Percentiles rank a stretch among this genome's conserved stretches.
Evolutionary conservation across 2,113 vertebrate species (phyloP).

Genomic region (Lophius piscatorius): DNA sequence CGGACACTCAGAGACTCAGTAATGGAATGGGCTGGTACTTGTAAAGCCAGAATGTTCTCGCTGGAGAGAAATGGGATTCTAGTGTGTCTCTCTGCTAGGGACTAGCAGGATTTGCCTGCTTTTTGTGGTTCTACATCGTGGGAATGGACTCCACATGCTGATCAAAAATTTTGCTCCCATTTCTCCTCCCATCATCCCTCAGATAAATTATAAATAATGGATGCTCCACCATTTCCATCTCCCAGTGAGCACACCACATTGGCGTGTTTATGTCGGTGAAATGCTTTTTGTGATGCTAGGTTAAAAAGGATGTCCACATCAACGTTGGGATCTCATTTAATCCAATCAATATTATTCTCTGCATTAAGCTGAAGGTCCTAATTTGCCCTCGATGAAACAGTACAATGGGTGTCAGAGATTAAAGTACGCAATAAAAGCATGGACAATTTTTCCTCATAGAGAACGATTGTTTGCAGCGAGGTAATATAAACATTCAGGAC

Average conservation of each 20-base stretch:
- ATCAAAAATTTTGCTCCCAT: slow-evolving; percentile 45
- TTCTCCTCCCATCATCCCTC: slow-evolving; percentile 17
- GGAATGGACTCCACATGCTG: slow-evolving; percentile 17
- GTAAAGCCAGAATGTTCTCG: slow-evolving; percentile 40
- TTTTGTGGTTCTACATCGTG: slow-evolving; percentile 19
- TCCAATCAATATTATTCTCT: too few relatives aligned
- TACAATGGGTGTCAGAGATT: too few relatives aligned
- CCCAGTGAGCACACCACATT: slow-evolving; percentile 4
- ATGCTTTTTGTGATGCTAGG: slow-evolving; percentile 14
- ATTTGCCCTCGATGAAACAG: too few relatives aligned
- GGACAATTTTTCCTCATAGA: too few relatives aligned
- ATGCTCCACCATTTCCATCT: slow-evolving; percentile 48
- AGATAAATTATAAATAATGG: slow-evolving; percentile 65
- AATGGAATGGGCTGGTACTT: slow-evolving; percentile 55
- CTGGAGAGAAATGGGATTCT: slow-evolving; percentile 34
- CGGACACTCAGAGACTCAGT: slow-evolving; percentile 33
- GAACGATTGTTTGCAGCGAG: too few relatives aligned
- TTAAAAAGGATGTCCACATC: slow-evolving; percentile 12
- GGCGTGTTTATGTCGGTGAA: not conserved
- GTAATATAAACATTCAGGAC: too few relatives aligned
- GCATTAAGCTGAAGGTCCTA: too few relatives aligned
- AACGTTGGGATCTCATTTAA: not conserved
- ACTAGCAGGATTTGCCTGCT: slow-evolving; percentile 31
- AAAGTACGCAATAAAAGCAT: too few relatives aligned
- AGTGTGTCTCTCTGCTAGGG: slow-evolving; percentile 33